Evolutionary conservation across 2,888 invertebrate species (phyloP).

Genomic region (Drosophila pegasa): DNA sequence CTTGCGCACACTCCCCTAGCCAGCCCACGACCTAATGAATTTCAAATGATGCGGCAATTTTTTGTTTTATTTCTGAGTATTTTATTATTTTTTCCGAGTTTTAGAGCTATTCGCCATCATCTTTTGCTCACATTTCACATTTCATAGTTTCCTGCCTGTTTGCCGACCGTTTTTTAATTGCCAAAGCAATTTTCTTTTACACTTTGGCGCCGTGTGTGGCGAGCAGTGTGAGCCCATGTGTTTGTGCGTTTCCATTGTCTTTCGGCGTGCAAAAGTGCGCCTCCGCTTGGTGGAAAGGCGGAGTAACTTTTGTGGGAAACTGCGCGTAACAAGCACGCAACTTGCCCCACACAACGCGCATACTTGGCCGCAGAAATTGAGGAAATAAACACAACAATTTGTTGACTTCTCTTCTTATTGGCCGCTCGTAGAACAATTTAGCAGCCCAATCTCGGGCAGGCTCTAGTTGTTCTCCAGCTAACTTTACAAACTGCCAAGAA

Average conservation of each 20-base stretch:
- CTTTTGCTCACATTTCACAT: slow-evolving; percentile 41
- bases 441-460: not conserved
- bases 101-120: slow-evolving; percentile 52
- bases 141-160: slow-evolving; percentile 61
- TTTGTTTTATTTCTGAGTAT: slow-evolving; percentile 23
- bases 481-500: not conserved
- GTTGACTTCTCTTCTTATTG: slow-evolving; percentile 1
- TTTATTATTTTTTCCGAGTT: slow-evolving; percentile 32
- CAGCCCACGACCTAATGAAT: slow-evolving; percentile 68
- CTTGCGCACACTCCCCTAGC: slow-evolving; percentile 49
- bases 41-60: slow-evolving; percentile 77
- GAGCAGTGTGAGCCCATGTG: slow-evolving; percentile 15
- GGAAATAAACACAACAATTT: slow-evolving; percentile 2
- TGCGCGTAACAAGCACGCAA: slow-evolving; percentile 56
- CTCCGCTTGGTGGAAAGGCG: slow-evolving; percentile 51
- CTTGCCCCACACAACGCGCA: slow-evolving; percentile 37
- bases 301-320: slow-evolving; percentile 54
- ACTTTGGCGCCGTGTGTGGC: slow-evolving; percentile 59
- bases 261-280: slow-evolving; percentile 54
- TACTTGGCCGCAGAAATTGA: slow-evolving; percentile 11
- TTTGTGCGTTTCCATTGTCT: slow-evolving; percentile 49
- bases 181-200: slow-evolving; percentile 64
- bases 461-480: not conserved
- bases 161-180: slow-evolving; percentile 67
- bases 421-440: slow-evolving; percentile 1